These are phyloP conservation scores for Leptopilina myrica DNA, from an alignment of 2,888 invertebrate genomes.

Conservation along the genomic window DNA sequence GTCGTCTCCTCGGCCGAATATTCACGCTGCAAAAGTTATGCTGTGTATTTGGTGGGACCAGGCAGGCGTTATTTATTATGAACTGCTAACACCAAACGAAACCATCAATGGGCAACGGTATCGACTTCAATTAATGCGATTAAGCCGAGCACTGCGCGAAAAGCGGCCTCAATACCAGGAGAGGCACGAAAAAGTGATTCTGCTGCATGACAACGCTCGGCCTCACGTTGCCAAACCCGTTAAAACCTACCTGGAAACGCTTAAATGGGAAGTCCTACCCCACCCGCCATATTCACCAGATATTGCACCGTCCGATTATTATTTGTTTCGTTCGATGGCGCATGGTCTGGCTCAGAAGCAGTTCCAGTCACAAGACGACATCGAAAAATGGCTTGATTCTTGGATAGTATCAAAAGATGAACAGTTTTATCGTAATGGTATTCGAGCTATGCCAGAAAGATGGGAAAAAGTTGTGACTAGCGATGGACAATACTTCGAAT, in stretches of 20 bases:
- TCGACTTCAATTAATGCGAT: conserved; percentile 16
- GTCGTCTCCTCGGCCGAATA: no score
- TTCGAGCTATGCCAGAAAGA: conserved; percentile 27
- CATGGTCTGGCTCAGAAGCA: no score
- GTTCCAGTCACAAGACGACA: conserved; percentile 25
- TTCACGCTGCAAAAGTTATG: conserved; percentile 44
- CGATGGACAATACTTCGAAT: background rate
- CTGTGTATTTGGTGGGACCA: conserved; percentile 20
- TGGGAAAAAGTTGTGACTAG: conserved; percentile 39
- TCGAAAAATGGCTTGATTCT: conserved; percentile 47
- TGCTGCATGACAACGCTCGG: no score
- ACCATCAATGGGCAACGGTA: conserved; percentile 49
- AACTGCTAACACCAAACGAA: conserved; percentile 47
- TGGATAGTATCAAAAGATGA: conserved; percentile 50
- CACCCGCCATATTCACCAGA: no score
- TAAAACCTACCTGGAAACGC: no score
- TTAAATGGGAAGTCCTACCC: no score
- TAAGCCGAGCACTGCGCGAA: conserved; percentile 45
- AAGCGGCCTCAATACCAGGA: conserved; percentile 47
- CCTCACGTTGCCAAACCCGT: no score
- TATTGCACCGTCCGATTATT: no score
- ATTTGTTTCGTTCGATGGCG: no score
- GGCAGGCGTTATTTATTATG: conserved; percentile 41
- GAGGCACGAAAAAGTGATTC: conserved; percentile 41
- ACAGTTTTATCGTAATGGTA: background rate